These are phyloP conservation scores for Rhyacophila evoluta DNA, from an alignment of 2,888 invertebrate species.

Conservation along the genomic window DNA sequence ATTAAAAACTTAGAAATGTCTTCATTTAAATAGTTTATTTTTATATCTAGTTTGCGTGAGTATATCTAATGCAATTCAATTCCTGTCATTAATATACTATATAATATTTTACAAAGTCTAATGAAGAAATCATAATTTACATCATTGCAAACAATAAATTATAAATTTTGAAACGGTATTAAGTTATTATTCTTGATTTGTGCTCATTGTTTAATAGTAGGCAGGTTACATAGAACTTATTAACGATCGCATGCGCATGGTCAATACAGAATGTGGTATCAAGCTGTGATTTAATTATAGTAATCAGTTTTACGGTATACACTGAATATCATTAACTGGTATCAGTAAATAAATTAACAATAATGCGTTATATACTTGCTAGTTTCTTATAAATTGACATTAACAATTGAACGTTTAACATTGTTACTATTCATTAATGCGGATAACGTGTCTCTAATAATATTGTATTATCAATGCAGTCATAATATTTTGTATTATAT, in stretches of 20 bases:
- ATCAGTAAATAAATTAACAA: neutral
- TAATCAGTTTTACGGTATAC: constrained; percentile 5
- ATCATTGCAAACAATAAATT: neutral
- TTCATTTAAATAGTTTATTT: too few species aligned
- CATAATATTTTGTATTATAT: too few species aligned
- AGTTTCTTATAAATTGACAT: too few species aligned
- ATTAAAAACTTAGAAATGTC: too few species aligned
- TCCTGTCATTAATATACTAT: too few species aligned
- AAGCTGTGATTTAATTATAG: constrained; percentile 28
- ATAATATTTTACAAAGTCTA: neutral
- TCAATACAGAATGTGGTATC: constrained; percentile 1
- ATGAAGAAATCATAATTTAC: neutral
- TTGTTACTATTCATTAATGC: too few species aligned
- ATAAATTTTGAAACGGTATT: neutral
- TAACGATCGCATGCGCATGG: constrained; percentile 13
- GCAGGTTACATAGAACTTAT: neutral
- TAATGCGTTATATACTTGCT: too few species aligned
- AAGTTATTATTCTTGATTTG: neutral
- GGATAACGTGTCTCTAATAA: too few species aligned
- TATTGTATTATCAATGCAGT: too few species aligned
- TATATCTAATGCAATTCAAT: too few species aligned
- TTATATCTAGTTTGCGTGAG: too few species aligned
- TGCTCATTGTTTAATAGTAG: neutral
- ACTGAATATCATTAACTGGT: neutral
- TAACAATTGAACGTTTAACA: too few species aligned